Evolutionary conservation across 1,140 invertebrate genomes (phyloP), one percentile per base, ranked within the genome.

Genomic region (Drosophila subpulchrella): DNA sequence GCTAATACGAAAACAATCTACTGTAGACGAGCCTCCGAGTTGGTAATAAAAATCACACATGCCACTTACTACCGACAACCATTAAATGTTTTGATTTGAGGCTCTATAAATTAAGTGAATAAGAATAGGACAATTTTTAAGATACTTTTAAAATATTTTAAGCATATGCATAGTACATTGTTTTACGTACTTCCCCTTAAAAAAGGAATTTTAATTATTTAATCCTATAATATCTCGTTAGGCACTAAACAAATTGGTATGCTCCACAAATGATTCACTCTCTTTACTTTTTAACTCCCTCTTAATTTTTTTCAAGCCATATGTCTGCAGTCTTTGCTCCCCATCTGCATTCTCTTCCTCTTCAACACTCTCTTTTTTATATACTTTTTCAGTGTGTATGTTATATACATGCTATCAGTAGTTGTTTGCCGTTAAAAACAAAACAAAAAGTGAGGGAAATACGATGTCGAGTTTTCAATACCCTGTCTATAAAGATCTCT

Each of bases 401-500:
- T 57, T 73, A 76, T 72, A 73, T 77, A 70, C 63, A 62, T 63
- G 74, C 58, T 74, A 81, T 81, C 73, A 71, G 71, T 20, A 30
- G 39, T 10, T 10, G 27, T 36, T n/a, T 39, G 20, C 8, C 20
- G 34, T 15, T 24, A 5, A 41, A 46, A 46, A 50, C 34, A n/a
- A 24, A 50, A 61, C 60, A 62, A 62, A 59, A 59, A 6, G 7
- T 32, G 15, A 11, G n/a, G n/a, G 13, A 12, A 12, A 8, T 4
- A 8, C 2, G 1, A 17, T 5, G 3, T 34, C 20, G 17, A 61
- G 2, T 3, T 20, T 54, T n/a, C 0, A n/a, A 34, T 54, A 34
- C 50, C 0, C 51, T 63, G 32, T 12, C 30, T 5, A 4, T 38
- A 10, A 15, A 44, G 38, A 24, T 10, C 15, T 7, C 8, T 17